Conservation (phyloP, 2,888 invertebrate genomes). For the Taenaris catops region DNA sequence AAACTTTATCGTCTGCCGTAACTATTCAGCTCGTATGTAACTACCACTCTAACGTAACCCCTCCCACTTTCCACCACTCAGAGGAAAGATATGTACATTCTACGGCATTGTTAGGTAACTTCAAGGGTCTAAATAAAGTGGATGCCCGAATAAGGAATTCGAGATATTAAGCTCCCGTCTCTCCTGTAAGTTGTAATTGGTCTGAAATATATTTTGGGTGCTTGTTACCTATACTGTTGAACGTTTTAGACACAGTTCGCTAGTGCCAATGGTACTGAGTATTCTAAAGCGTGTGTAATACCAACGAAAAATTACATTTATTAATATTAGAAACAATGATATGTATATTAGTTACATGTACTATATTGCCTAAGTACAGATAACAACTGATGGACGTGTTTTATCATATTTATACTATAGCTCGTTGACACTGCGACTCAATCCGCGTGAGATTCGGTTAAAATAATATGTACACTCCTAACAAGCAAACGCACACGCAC, state of each 20-base stretch:
- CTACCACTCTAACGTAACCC: constrained; percentile 41
- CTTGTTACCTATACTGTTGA: constrained; percentile 20
- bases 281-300: no score
- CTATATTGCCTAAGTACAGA: no score
- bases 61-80: constrained; percentile 28
- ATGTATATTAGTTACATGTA: no score
- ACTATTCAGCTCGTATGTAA: constrained; percentile 52
- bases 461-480: no score
- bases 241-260: constrained; percentile 16
- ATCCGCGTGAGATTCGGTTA: no score
- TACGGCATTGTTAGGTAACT: constrained; percentile 14
- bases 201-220: constrained; percentile 54
- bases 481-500: no score
- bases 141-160: constrained; percentile 52
- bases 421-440: no score
- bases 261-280: no score
- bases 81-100: constrained; percentile 25
- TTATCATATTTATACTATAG: no score
- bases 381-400: no score
- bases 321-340: no score
- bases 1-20: constrained; percentile 73
- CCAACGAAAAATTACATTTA: no score
- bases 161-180: constrained; percentile 66
- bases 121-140: constrained; percentile 35
- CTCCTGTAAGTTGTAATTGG: constrained; percentile 63